phyloP scores from a whole-genome alignment of 2,113 vertebrate genomes.

The Nothobranchius furzeri region DNA sequence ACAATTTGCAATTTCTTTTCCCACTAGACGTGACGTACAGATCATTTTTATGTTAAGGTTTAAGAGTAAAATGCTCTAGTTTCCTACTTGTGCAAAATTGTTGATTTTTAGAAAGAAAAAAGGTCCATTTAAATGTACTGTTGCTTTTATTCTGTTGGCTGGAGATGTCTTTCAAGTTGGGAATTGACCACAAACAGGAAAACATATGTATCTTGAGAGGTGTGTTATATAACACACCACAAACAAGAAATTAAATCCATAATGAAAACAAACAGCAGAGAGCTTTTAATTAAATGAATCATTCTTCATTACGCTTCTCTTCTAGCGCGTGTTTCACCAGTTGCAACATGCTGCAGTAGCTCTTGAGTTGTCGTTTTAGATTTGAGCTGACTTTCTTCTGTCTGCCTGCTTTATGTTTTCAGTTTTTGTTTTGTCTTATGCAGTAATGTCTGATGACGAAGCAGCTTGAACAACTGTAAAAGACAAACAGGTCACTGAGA shows the following conservation, averaged over 20 bases:
- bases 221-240: no score
- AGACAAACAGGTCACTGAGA: not conserved
- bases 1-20: no score
- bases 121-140: not conserved
- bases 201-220: not conserved
- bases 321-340: not conserved
- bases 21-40: no score
- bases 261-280: no score
- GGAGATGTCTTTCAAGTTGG: not conserved
- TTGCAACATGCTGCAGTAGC: not conserved
- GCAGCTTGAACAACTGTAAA: not conserved
- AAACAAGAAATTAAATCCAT: no score
- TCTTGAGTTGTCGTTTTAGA: no score
- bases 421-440: slow-evolving; percentile 8
- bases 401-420: not conserved
- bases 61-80: no score
- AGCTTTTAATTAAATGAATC: no score
- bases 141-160: not conserved
- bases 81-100: no score
- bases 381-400: not conserved
- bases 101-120: no score
- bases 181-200: not conserved
- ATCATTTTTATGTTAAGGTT: no score
- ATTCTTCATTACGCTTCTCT: no score
- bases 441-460: slow-evolving; percentile 9